Base-by-base conservation (phyloP, 2,797 vertebrate genomes). In the Lepus townsendii region DNA sequence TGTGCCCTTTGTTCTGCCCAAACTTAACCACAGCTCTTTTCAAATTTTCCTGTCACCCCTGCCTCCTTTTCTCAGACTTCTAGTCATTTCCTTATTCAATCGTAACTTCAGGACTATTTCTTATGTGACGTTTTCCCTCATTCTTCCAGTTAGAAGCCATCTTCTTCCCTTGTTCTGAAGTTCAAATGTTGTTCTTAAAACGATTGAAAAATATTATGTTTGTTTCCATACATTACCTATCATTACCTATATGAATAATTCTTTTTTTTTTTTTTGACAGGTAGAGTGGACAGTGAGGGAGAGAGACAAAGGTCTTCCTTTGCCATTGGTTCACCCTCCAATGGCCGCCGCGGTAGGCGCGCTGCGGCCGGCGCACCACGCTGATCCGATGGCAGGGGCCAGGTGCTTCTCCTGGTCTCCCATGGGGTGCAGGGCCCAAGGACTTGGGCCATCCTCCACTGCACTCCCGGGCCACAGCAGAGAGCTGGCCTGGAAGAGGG, bases 51-150 rank as follows among this genome's bases (percentile, higher is more conserved):
- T 26, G 3, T 32, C 10, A 4, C 7, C 1, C 27, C 16, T 24
- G 6, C 2, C 27, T 14, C 0, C 27, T 14, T 14, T 32, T 22
- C 0, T 32, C 47, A 65, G 8, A 5, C 2, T 4, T 57, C 20
- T 30, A 26, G 30, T 50, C 11, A 19, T 6, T 26, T 92, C 16
- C 27, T 3, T 3, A n/a, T 27, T 60, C n/a, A 72, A 8, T 1
- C 2, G 12, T n/a, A 3, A 50, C 2, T 57, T 24, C 8, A 38
- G 30, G 63, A 30, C 0, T 7, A 24, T 17, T 66, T 84, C 50
- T 86, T 11, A 63, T 3, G 42, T 19, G 5, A 19, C 66, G 1
- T 17, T 2, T 12, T 50, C 32, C 76, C 8, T 73, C 7, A 26
- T 26, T 76, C 60, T 38, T 88, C 27, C 14, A 20, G 7, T 82